Evolutionary conservation across 1,140 invertebrate species (phyloP).

Genomic region (Argopecten irradians): DNA sequence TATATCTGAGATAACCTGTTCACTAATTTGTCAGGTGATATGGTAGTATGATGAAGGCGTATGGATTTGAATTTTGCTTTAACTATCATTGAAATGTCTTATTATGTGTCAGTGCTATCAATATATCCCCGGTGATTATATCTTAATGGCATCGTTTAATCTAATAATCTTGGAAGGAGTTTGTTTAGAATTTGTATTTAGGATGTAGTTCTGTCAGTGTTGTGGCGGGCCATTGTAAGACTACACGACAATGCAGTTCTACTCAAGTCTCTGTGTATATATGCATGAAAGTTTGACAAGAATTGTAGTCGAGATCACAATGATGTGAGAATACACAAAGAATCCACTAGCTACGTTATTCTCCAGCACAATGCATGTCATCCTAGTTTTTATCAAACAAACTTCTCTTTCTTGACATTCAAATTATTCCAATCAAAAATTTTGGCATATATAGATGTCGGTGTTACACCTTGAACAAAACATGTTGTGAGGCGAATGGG

Average conservation of each 20-base stretch:
- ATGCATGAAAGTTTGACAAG: conserved; percentile 14
- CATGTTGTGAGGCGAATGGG: neutral
- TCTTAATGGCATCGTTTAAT: neutral
- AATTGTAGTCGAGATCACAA: neutral
- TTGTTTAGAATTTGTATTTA: conserved; percentile 11
- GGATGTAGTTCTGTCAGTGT: neutral
- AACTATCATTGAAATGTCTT: neutral
- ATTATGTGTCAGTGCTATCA: neutral
- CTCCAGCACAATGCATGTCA: neutral
- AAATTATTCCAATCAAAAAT: neutral
- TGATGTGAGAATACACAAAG: neutral
- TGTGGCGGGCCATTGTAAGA: neutral
- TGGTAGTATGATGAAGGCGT: neutral
- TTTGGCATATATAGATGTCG: neutral
- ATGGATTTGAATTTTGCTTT: neutral
- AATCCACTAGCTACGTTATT: neutral
- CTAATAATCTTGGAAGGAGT: neutral
- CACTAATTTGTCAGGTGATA: neutral
- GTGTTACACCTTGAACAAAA: neutral
- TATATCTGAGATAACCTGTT: neutral
- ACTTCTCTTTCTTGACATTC: conserved; percentile 3
- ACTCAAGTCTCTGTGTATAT: neutral
- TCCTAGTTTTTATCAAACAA: neutral
- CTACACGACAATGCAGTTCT: neutral
- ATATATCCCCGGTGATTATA: neutral